phyloP scores from a whole-genome alignment of 2,888 invertebrate genomes.

The Colostygia pectinataria region DNA sequence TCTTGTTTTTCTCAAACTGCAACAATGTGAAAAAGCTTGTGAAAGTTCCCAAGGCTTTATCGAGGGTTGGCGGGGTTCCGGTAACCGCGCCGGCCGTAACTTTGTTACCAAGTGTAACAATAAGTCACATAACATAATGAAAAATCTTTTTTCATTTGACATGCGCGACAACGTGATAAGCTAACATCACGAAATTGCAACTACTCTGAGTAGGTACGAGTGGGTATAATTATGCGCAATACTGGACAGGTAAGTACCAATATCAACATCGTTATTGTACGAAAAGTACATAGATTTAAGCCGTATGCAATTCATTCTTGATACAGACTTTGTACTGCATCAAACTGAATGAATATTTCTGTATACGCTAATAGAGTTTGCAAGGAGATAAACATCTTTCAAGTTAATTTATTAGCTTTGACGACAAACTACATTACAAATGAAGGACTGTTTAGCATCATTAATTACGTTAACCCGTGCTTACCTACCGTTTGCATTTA shows the following conservation, averaged over 20 bases:
- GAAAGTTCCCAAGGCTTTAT: constrained; percentile 61
- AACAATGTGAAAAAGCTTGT: constrained; percentile 57
- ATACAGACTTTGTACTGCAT: neutral
- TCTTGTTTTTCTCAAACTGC: constrained; percentile 54
- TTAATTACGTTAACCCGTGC: constrained; percentile 60
- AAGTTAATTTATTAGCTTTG: constrained; percentile 52
- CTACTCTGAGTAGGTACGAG: too few relatives aligned
- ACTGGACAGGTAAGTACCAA: too few relatives aligned
- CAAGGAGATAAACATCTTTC: constrained; percentile 29
- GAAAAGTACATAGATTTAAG: too few relatives aligned
- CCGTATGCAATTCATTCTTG: neutral
- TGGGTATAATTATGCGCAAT: too few relatives aligned
- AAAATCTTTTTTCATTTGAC: constrained; percentile 60
- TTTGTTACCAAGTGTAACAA: constrained; percentile 59
- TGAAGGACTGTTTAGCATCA: constrained; percentile 61
- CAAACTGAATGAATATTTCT: neutral
- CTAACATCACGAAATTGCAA: constrained; percentile 3
- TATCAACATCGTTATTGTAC: too few relatives aligned
- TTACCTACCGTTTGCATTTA: constrained; percentile 59
- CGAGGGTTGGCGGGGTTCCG: constrained; percentile 46
- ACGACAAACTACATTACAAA: constrained; percentile 59
- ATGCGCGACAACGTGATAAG: constrained; percentile 34
- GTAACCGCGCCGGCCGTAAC: constrained; percentile 55
- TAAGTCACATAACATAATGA: constrained; percentile 64
- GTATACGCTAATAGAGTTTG: constrained; percentile 8